phyloP scores from a whole-genome alignment of 2,113 vertebrate species.

The Crotalus tigris region DNA sequence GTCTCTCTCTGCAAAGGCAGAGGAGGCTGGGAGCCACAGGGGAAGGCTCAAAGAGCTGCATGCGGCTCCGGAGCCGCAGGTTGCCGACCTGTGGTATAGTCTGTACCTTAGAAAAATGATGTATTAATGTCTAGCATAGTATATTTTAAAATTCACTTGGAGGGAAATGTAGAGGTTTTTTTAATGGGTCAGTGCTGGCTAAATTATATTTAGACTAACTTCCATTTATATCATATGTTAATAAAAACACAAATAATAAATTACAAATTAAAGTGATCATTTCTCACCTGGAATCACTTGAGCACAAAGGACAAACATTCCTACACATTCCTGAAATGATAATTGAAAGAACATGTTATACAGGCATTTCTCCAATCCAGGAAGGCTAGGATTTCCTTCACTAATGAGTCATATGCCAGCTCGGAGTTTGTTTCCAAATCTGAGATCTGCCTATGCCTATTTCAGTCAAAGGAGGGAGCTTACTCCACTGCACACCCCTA shows the following conservation, averaged over 20 bases:
- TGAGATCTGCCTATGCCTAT: background rate
- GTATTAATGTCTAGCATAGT: too few species aligned
- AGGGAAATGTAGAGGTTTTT: background rate
- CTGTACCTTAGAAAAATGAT: too few species aligned
- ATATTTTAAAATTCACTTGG: too few species aligned
- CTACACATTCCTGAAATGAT: background rate
- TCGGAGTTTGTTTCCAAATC: background rate
- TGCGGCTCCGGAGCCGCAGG: too few species aligned
- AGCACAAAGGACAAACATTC: background rate
- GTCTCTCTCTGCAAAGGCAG: too few species aligned
- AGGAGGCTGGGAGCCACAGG: too few species aligned
- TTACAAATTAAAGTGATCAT: background rate
- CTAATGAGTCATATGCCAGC: background rate
- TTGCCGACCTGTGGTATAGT: too few species aligned
- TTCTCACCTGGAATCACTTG: background rate
- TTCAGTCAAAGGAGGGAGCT: background rate
- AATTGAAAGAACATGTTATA: background rate
- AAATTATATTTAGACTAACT: background rate
- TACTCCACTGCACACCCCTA: background rate
- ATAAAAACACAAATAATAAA: background rate
- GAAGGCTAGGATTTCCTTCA: background rate
- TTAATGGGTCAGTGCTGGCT: background rate
- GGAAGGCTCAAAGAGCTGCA: too few species aligned
- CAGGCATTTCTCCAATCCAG: background rate
- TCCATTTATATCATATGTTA: background rate